phyloP scores from a whole-genome alignment of 2,888 invertebrate genomes.

The Petrolisthes cinctipes region DNA sequence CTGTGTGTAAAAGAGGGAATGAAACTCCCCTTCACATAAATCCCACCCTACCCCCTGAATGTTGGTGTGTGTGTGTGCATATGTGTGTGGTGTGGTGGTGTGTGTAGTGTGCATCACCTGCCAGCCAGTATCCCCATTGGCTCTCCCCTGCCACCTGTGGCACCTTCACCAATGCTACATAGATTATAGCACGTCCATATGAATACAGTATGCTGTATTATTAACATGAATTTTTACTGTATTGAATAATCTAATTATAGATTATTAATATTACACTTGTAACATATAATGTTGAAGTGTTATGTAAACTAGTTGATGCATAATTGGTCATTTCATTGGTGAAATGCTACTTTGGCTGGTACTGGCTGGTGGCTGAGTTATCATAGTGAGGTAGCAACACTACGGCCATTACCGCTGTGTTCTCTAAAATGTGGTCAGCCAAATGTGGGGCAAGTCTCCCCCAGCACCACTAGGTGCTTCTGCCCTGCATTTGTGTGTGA shows the following conservation, averaged over 20 bases:
- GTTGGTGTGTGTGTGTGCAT: conserved; percentile 32
- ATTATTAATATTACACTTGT: no score
- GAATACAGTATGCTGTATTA: no score
- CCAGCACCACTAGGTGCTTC: conserved; percentile 52
- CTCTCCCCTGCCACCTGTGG: neutral
- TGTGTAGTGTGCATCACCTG: conserved; percentile 11
- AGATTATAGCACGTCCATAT: no score
- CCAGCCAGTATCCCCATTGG: conserved; percentile 4
- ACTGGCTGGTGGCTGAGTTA: neutral
- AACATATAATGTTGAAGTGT: no score
- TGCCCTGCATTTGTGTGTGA: conserved; percentile 45
- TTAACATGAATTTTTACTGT: no score
- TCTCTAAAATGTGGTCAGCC: conserved; percentile 37
- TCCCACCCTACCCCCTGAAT: conserved; percentile 33
- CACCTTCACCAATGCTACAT: neutral
- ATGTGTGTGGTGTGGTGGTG: conserved; percentile 19
- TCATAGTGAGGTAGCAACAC: conserved; percentile 11
- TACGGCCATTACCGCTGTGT: no score
- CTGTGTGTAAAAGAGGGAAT: conserved; percentile 38
- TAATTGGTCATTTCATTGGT: no score
- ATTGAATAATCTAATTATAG: no score
- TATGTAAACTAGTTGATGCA: no score
- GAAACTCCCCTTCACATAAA: conserved; percentile 10
- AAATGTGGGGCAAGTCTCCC: conserved; percentile 58
- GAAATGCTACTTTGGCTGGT: neutral